A percentile compares a stretch with the other conserved stretches of the same genome.
These are phyloP conservation scores for Oxygymnocypris stewartii DNA, from an alignment of 2,113 vertebrate species.

Conservation along the genomic window DNA sequence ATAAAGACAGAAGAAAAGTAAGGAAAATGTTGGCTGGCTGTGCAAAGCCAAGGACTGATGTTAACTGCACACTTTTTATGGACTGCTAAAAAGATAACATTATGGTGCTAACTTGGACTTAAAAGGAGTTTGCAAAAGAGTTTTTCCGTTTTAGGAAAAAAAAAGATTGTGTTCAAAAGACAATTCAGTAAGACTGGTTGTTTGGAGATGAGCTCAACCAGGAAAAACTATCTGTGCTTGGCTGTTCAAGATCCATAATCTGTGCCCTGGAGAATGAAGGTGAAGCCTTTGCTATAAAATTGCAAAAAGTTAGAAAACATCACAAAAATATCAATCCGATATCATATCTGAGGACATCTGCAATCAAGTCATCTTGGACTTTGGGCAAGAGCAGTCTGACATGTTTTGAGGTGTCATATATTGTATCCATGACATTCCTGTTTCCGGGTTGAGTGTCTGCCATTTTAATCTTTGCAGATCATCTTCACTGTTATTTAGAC, in stretches of 20 bases:
- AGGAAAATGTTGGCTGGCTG: conserved; percentile 54
- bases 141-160: conserved; percentile 69
- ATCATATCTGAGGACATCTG: conserved; percentile 33
- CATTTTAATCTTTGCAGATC: conserved; percentile 47
- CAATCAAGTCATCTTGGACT: conserved; percentile 43
- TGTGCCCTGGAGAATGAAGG: conserved; percentile 38
- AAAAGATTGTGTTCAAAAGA: conserved; percentile 48
- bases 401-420: conserved; percentile 45
- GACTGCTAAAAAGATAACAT: conserved; percentile 55
- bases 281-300: conserved; percentile 32
- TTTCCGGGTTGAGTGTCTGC: conserved; percentile 50
- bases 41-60: conserved; percentile 61
- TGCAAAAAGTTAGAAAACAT: conserved; percentile 29
- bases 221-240: conserved; percentile 26
- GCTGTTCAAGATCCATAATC: conserved; percentile 22
- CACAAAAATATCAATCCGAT: conserved; percentile 23
- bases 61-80: conserved; percentile 62
- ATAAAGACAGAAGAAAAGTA: conserved; percentile 50
- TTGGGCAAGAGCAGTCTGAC: conserved; percentile 47
- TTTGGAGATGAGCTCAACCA: conserved; percentile 38
- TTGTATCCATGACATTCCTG: conserved; percentile 60
- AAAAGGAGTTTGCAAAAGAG: conserved; percentile 57
- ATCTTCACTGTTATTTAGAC: conserved; percentile 48
- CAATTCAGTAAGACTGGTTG: conserved; percentile 53
- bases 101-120: conserved; percentile 65